These are phyloP conservation scores for Belgica antarctica DNA, from an alignment of 2,888 invertebrate genomes.

Conservation along the genomic window DNA sequence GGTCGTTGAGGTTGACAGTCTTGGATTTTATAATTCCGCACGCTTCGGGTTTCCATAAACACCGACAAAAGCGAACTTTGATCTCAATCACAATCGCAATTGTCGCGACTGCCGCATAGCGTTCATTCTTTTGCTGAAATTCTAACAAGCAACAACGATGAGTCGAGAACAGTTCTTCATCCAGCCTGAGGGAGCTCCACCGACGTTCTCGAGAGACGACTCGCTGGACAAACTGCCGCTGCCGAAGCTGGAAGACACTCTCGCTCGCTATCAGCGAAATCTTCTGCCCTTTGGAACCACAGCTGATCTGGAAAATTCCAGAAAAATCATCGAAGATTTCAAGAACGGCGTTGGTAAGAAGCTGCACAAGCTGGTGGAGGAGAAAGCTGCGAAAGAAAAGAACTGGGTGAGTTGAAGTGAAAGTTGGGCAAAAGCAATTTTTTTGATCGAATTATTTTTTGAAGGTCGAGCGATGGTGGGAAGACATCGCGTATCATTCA, in stretches of 20 bases:
- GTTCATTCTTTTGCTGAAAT: not conserved
- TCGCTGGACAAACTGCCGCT: slow-evolving; percentile 58
- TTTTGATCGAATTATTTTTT: not conserved
- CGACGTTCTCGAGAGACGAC: slow-evolving; percentile 58
- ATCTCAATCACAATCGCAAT: too few species aligned
- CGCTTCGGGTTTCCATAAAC: too few species aligned
- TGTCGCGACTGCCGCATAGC: not conserved
- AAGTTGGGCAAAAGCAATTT: not conserved
- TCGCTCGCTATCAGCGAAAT: slow-evolving; percentile 58
- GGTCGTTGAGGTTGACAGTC: too few species aligned
- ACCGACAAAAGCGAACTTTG: slow-evolving; percentile 24
- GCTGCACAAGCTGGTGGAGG: slow-evolving; percentile 55
- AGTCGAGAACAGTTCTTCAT: slow-evolving; percentile 29
- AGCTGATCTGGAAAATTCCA: slow-evolving; percentile 55
- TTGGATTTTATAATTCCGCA: too few species aligned
- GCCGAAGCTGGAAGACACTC: slow-evolving; percentile 57
- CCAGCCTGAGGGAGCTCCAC: slow-evolving; percentile 45
- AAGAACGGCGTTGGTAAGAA: slow-evolving; percentile 56
- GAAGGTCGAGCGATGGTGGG: slow-evolving; percentile 59
- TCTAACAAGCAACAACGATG: slow-evolving; percentile 13
- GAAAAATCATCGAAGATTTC: slow-evolving; percentile 56
- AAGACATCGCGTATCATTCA: slow-evolving; percentile 58
- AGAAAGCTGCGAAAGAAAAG: slow-evolving; percentile 54
- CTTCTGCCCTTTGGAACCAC: slow-evolving; percentile 56
- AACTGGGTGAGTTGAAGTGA: slow-evolving; percentile 59